Base-by-base conservation (phyloP, 2,888 invertebrate species). In the Drosophila nr. fundita region DNA sequence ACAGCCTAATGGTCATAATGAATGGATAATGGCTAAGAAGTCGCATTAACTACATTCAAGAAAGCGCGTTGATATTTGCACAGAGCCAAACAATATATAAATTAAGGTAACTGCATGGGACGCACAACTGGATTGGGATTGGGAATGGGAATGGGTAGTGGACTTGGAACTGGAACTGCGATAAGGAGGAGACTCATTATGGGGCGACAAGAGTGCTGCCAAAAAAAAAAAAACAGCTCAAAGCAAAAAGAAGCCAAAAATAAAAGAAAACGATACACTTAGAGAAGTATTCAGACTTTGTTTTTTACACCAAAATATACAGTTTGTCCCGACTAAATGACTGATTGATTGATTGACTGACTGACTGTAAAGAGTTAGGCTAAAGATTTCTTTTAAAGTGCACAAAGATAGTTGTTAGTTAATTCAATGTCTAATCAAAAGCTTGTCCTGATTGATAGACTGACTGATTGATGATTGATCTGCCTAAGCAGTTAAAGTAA, bases 51-150 rank as follows among this genome's bases (percentile, higher is more conserved):
- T 58, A 68, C 68, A 68, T 55, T 68, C n/a, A 45, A n/a, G 89
- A 85, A 88, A 85, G 83, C 87, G 87, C 90, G 91, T 87, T 91
- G 91, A 91, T 89, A 91, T 90, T 89, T 88, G 77, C 86, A 70
- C 81, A 88, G 87, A 78, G 58, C 89, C 81, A 89, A 87, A 91
- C 91, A 91, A 83, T 86, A 87, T 88, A 91, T 91, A 91, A 91
- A 91, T 91, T 90, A 91, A 79, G 89, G 74, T 76, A 81, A 83
- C 80, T 75, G 73, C 83, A 75, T 70, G 69, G 54, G 65, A 57
- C 61, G 50, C 57, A 48, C 57, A 49, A 48, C 69, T 49, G 55
- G 58, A 45, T 45, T 40, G 45, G 38, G 42, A 13, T 24, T 18
- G 48, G 68, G 53, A 7, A 36, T 13, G 7, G 48, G 48, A 49